Conservation (phyloP, 2,888 invertebrate species). For the Eudasyphora cyanicolor region DNA sequence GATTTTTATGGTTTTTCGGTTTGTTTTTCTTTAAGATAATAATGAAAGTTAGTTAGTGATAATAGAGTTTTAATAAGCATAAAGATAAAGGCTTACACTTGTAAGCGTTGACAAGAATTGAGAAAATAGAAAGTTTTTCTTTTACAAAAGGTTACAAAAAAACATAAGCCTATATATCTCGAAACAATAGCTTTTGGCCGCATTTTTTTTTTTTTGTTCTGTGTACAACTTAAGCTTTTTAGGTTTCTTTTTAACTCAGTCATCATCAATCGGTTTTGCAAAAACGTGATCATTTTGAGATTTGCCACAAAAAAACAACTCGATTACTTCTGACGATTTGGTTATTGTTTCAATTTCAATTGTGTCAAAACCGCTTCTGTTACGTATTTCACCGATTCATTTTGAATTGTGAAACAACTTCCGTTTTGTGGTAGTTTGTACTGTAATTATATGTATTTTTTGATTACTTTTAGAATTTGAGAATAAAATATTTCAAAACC, state of each 20-base stretch:
- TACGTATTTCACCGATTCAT: neutral
- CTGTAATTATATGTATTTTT: neutral
- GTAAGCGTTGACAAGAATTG: neutral
- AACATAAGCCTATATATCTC: neutral
- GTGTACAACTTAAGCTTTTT: too few relatives aligned
- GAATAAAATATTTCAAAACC: neutral
- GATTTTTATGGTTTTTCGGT: neutral
- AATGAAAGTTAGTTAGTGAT: neutral
- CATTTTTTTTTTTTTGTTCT: neutral
- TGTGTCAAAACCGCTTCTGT: neutral
- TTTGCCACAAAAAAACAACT: neutral
- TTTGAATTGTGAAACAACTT: neutral
- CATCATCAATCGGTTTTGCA: neutral
- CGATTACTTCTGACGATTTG: neutral
- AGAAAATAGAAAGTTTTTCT: slow-evolving; percentile 18
- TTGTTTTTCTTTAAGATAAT: neutral
- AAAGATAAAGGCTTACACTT: neutral
- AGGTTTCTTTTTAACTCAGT: too few relatives aligned
- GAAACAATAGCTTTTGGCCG: neutral
- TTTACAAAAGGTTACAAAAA: neutral
- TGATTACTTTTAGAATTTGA: neutral
- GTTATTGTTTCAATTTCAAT: neutral
- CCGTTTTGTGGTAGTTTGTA: neutral
- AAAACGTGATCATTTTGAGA: slow-evolving; percentile 16
- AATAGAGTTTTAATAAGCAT: neutral